Conservation (phyloP, 2,113 vertebrate species). For the Vulpes vulpes region DNA sequence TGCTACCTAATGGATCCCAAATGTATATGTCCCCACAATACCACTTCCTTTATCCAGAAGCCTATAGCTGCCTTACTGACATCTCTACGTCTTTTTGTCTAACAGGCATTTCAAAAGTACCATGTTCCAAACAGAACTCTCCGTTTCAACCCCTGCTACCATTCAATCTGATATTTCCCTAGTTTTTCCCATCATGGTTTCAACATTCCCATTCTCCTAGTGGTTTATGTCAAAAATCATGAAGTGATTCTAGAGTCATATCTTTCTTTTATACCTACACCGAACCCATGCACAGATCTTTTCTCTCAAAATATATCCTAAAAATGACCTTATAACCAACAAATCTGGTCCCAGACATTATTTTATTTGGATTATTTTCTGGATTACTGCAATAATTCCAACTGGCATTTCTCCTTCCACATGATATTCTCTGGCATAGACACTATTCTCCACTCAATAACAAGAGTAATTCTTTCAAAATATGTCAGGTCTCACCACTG, state of each 20-base stretch:
- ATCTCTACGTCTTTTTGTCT: background rate
- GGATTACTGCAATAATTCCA: background rate
- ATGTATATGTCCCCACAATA: background rate
- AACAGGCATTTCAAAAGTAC: background rate
- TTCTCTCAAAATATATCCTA: background rate
- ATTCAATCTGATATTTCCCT: background rate
- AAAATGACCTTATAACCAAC: background rate
- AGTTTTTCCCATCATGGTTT: background rate
- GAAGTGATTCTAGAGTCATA: background rate
- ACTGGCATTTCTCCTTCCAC: background rate
- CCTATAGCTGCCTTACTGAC: background rate
- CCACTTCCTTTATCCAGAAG: background rate
- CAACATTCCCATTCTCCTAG: background rate
- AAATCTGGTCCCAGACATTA: background rate
- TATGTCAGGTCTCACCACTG: background rate
- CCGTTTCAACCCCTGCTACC: background rate
- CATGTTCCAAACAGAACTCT: background rate
- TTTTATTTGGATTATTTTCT: background rate
- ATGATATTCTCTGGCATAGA: background rate
- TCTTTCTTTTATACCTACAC: background rate
- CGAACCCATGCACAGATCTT: background rate
- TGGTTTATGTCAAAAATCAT: background rate
- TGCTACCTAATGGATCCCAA: background rate
- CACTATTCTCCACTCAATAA: background rate
- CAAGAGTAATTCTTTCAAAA: background rate